Evolutionary conservation across 1,140 invertebrate genomes (phyloP).

Genomic region (Lasioglossum albipes): DNA sequence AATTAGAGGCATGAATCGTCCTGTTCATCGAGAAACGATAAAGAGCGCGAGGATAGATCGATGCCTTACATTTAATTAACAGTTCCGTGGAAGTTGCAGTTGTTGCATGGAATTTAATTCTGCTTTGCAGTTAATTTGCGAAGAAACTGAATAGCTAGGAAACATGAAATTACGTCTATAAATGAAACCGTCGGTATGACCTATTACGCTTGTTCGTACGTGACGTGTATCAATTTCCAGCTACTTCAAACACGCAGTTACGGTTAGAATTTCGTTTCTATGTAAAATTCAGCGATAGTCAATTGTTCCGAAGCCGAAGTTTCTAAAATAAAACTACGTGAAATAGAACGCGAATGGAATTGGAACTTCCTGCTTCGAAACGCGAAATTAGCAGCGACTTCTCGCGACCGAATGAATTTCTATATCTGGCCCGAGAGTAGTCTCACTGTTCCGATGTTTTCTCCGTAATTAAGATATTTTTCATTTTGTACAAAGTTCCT

Average conservation of each 20-base stretch:
- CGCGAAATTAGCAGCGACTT: no score
- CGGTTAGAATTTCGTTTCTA: background rate
- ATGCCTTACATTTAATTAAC: background rate
- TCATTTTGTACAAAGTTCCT: no score
- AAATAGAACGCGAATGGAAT: no score
- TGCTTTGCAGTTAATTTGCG: background rate
- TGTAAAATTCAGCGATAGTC: no score
- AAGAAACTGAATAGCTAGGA: background rate
- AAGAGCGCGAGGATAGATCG: background rate
- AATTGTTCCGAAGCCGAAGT: no score
- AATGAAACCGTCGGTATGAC: background rate
- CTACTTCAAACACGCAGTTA: background rate
- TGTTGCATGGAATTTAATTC: background rate
- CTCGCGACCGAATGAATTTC: no score
- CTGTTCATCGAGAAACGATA: background rate
- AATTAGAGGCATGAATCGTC: slow-evolving; percentile 12
- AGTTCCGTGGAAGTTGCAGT: background rate
- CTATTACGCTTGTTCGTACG: background rate
- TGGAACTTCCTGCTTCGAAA: no score
- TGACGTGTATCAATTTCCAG: background rate
- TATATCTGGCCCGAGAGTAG: no score
- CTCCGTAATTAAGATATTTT: no score
- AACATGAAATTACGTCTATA: background rate
- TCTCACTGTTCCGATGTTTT: no score
- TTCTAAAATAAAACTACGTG: no score